phyloP scores from a whole-genome alignment of 2,888 invertebrate species.

The Polymixis lichenea region DNA sequence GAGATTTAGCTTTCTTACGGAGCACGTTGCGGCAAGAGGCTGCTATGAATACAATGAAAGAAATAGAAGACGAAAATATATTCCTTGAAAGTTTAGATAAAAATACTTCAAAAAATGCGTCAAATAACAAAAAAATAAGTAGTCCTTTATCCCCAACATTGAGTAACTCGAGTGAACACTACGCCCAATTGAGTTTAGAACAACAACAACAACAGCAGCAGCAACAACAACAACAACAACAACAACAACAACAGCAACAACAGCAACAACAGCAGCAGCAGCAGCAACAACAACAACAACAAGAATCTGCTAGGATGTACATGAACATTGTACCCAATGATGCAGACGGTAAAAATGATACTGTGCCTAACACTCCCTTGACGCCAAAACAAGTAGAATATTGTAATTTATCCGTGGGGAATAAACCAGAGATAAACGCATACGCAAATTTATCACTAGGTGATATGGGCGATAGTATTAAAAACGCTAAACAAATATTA shows the following conservation, averaged over 20 bases:
- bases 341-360: constrained; percentile 76
- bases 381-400: constrained; percentile 85
- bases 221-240: constrained; percentile 75
- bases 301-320: constrained; percentile 81
- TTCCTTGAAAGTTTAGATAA: constrained; percentile 82
- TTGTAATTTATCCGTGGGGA: constrained; percentile 79
- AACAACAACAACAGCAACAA: constrained; percentile 71
- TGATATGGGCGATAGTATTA: constrained; percentile 79
- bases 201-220: constrained; percentile 70
- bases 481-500: constrained; percentile 74
- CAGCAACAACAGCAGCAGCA: constrained; percentile 66
- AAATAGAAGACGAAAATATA: constrained; percentile 84
- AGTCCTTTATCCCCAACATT: constrained; percentile 84
- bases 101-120: constrained; percentile 72
- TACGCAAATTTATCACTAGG: constrained; percentile 86
- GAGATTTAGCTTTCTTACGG: constrained; percentile 85
- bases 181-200: constrained; percentile 85
- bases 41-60: constrained; percentile 81
- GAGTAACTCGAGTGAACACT: constrained; percentile 87
- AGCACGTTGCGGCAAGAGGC: constrained; percentile 81
- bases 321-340: constrained; percentile 86
- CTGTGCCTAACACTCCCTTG: constrained; percentile 80
- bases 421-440: constrained; percentile 80
- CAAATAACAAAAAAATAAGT: constrained; percentile 65
- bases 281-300: too few species aligned